Evolutionary conservation across 2,113 vertebrate genomes (phyloP), one percentile per base, ranked within the genome.

Genomic region (Lophotis ruficrista): DNA sequence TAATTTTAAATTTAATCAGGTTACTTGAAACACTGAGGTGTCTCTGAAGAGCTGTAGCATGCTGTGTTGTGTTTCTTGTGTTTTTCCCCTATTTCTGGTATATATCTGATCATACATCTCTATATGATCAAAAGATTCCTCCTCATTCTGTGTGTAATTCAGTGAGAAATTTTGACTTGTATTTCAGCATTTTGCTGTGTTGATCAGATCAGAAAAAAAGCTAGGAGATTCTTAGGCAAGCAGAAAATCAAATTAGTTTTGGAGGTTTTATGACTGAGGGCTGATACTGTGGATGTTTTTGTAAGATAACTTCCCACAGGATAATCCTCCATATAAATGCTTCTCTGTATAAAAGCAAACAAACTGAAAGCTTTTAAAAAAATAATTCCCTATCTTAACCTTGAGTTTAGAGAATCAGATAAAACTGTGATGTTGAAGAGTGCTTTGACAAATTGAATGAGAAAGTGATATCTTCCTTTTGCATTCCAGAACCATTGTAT

Each of bases 31-130:
- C 5, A 3, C 14, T 51, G 41, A 41, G 3, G 4, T 83, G 8
- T 57, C 10, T 79, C 51, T 28, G 25, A 47, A 76, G 48, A 61
- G 14, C 25, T 83, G 9, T 53, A 22, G 56, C 18, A 20, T 28
- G 21, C 18, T 47, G 14, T 45, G 7, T 3, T 5, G 28, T 1
- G 1, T 75, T 86, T 86, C 31, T 64, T 31, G 5, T 4, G 17
- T 0, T 45, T 15, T 2, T 2, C 2, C 0, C 2, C 2, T 6
- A 7, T 66, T 87, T 62, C 61, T 72, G 14, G 5, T 33, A 31
- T 37, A 4, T 50, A 41, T 54, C 14, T 83, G 85, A 51, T 83
- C 31, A 43, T 37, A 17, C 2, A 4, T n/a, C 64, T 22, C 41
- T 27, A 16, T 30, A 62, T 17, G 12, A 53, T n/a, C 31, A 82